phyloP scores from a whole-genome alignment of 2,797 vertebrate genomes.

The Eulemur mongoz region DNA sequence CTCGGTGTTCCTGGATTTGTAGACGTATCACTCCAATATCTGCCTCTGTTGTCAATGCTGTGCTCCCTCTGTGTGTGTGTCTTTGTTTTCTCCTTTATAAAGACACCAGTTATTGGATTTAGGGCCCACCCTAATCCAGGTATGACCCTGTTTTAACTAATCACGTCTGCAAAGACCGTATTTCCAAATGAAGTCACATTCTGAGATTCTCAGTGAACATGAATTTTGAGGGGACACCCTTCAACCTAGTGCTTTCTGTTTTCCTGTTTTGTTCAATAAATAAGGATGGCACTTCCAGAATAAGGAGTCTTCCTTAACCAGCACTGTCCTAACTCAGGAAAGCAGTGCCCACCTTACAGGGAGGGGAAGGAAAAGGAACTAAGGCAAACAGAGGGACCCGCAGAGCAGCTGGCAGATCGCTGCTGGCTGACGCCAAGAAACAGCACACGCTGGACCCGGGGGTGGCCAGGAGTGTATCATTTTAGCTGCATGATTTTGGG shows the following conservation, averaged over 20 bases:
- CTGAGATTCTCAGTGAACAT: background rate
- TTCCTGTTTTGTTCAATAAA: background rate
- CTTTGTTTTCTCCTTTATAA: background rate
- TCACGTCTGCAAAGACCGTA: background rate
- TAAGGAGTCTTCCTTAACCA: background rate
- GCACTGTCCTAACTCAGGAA: background rate
- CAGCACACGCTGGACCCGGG: background rate
- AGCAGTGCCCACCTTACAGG: background rate
- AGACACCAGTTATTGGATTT: background rate
- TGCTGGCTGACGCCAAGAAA: background rate
- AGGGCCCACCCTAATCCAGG: background rate
- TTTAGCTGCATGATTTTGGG: background rate
- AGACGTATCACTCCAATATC: background rate
- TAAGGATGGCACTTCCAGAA: background rate
- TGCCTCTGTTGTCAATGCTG: background rate
- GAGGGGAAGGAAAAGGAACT: background rate
- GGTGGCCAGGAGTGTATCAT: background rate
- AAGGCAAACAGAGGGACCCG: background rate
- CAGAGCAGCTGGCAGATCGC: background rate
- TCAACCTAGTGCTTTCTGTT: background rate
- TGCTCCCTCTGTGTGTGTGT: background rate
- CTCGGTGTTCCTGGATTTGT: background rate
- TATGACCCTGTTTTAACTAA: conserved; percentile 15
- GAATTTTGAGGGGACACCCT: background rate
- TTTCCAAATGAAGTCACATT: background rate